A percentile compares a stretch with the other conserved stretches of the same genome.
phyloP scores from a whole-genome alignment of 2,113 vertebrate species.

The Xiphophorus couchianus region DNA sequence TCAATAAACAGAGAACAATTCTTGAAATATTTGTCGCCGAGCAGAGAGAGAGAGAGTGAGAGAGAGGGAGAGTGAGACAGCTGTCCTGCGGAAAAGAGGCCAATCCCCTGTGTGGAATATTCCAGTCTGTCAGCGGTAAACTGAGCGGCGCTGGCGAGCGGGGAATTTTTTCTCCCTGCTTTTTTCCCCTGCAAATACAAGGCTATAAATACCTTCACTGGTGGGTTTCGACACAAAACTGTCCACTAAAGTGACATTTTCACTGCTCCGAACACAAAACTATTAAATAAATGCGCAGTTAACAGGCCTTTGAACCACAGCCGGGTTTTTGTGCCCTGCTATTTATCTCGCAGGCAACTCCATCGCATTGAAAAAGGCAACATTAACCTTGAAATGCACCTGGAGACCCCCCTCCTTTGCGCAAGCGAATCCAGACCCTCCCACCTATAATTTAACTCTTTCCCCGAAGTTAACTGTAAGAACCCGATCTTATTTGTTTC shows the following conservation, averaged over 20 bases:
- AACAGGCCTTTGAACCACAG: slow-evolving; percentile 55
- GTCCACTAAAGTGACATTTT: slow-evolving; percentile 3
- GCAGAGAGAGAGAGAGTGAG: neutral
- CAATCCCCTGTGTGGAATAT: slow-evolving; percentile 72
- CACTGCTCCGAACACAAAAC: slow-evolving; percentile 7
- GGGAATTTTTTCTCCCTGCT: slow-evolving; percentile 8
- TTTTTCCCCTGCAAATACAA: slow-evolving; percentile 3
- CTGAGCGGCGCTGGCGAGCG: slow-evolving; percentile 46
- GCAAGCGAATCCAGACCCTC: slow-evolving; percentile 8
- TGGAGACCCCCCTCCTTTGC: slow-evolving; percentile 1
- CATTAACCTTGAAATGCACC: neutral
- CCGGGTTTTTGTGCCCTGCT: neutral
- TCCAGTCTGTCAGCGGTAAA: slow-evolving; percentile 62
- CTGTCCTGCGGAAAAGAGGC: slow-evolving; percentile 57
- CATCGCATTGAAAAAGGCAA: neutral
- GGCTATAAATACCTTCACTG: slow-evolving; percentile 48
- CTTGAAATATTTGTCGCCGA: slow-evolving; percentile 52
- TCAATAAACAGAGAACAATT: slow-evolving; percentile 48
- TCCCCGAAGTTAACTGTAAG: slow-evolving; percentile 17
- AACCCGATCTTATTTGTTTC: slow-evolving; percentile 37
- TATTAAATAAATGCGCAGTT: slow-evolving; percentile 33
- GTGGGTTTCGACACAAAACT: neutral
- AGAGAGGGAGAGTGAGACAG: slow-evolving; percentile 47
- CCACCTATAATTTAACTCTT: slow-evolving; percentile 14
- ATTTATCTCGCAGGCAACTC: neutral